A percentile compares a stretch with the other conserved stretches of the same genome.
These are phyloP conservation scores for Lasioglossum lativentre DNA, from an alignment of 2,888 invertebrate species.

Conservation along the genomic window DNA sequence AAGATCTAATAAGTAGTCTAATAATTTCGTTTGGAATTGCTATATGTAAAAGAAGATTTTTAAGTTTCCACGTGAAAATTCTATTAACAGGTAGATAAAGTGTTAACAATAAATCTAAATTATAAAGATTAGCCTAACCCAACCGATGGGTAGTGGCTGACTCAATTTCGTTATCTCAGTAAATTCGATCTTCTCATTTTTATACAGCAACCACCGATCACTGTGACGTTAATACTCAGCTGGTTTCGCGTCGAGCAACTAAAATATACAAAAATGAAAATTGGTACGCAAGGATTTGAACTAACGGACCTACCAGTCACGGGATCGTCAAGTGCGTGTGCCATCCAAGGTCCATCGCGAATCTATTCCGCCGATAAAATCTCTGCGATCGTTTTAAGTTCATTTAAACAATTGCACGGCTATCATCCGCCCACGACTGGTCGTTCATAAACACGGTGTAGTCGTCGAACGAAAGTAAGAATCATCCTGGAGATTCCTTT, in stretches of 20 bases:
- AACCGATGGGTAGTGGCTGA: no score
- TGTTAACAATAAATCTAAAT: no score
- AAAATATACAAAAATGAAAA: neutral
- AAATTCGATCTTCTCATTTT: no score
- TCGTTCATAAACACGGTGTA: neutral
- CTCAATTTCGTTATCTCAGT: no score
- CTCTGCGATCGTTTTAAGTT: neutral
- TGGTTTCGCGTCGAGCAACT: no score
- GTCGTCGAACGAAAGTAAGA: neutral
- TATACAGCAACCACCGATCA: no score
- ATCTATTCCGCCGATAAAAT: neutral
- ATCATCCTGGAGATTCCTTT: neutral
- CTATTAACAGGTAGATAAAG: no score
- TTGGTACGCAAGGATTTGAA: neutral
- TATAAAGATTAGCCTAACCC: no score
- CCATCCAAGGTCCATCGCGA: neutral
- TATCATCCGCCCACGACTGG: neutral
- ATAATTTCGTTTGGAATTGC: no score
- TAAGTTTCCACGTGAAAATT: no score
- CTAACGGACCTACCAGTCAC: neutral
- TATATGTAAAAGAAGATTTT: no score
- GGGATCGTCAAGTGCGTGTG: neutral
- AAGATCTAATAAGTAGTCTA: no score
- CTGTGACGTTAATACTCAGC: neutral
- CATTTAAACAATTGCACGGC: neutral